These are phyloP conservation scores for Ancistrus triradiatus DNA, from an alignment of 2,113 vertebrate genomes.

Conservation along the genomic window DNA sequence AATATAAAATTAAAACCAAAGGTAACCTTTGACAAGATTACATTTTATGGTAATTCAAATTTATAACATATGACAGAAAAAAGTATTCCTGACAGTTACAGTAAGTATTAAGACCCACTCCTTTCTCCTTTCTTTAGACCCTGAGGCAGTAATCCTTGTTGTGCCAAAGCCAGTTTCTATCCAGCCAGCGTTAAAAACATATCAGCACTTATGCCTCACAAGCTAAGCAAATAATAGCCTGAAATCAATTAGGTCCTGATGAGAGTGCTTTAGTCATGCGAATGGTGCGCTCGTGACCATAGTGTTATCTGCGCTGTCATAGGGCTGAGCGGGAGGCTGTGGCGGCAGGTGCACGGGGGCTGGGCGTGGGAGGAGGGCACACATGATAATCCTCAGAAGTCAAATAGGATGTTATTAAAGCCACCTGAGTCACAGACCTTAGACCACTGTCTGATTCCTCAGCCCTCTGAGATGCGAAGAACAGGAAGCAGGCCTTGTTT, in stretches of 20 bases:
- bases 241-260: conserved; percentile 48
- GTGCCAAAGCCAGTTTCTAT: conserved; percentile 30
- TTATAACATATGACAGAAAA: not conserved
- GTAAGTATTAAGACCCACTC: conserved; percentile 1
- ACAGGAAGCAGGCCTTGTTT: conserved; percentile 16
- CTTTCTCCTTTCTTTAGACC: too few relatives aligned
- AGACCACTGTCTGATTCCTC: conserved; percentile 1
- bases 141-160: too few relatives aligned
- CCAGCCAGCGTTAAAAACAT: conserved; percentile 44
- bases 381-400: conserved; percentile 15
- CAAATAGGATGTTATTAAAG: conserved; percentile 11
- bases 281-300: conserved; percentile 39
- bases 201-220: conserved; percentile 43
- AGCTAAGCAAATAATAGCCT: conserved; percentile 41
- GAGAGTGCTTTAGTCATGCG: conserved; percentile 41
- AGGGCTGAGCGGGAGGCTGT: conserved; percentile 24
- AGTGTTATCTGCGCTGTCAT: conserved; percentile 37
- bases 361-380: conserved; percentile 18
- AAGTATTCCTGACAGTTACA: not conserved
- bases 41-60: not conserved
- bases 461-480: not conserved
- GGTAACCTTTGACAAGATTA: too few relatives aligned
- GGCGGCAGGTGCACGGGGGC: conserved; percentile 33
- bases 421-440: conserved; percentile 9
- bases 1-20: too few relatives aligned